Conservation (phyloP, 2,797 vertebrate species). For the Sebastes jordani region DNA sequence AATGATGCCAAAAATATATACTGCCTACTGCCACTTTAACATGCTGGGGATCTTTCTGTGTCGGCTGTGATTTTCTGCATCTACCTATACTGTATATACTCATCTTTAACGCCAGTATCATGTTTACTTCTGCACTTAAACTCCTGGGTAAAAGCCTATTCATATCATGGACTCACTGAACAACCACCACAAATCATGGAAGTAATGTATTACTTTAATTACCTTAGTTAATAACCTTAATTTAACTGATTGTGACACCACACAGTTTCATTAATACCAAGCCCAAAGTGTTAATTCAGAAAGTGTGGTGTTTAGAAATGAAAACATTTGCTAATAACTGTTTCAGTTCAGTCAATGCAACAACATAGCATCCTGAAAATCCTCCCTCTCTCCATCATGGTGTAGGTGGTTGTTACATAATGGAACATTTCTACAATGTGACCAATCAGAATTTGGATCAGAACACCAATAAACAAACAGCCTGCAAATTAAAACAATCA, state of each 20-base stretch:
- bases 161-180: neutral
- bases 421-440: constrained; percentile 14
- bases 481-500: constrained; percentile 51
- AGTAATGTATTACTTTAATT: neutral
- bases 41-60: neutral
- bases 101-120: neutral
- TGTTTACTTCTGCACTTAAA: neutral
- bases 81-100: neutral
- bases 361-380: neutral
- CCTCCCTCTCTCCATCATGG: neutral
- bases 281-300: constrained; percentile 10
- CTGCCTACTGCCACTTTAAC: too few species aligned
- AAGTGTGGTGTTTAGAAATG: neutral
- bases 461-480: constrained; percentile 27
- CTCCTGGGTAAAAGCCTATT: neutral
- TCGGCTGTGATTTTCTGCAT: neutral
- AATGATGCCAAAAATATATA: too few species aligned
- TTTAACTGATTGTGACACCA: neutral
- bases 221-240: neutral
- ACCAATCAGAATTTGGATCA: constrained; percentile 13
- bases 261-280: neutral
- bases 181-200: neutral
- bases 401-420: constrained; percentile 11
- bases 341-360: neutral
- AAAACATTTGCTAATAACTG: neutral